Base-by-base conservation (phyloP, 2,888 invertebrate species). In the Deilephila elpenor region DNA sequence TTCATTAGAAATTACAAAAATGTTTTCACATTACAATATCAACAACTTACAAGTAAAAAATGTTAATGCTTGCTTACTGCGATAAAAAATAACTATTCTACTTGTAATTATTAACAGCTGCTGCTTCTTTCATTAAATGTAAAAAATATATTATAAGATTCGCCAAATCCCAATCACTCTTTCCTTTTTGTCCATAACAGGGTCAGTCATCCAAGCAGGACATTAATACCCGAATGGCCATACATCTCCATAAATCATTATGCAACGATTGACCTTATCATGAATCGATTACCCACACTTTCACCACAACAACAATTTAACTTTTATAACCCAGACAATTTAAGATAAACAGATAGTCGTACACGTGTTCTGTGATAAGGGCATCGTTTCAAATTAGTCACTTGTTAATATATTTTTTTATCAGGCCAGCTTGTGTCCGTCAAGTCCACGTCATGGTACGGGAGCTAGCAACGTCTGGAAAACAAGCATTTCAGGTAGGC, bases 321-420 rank as follows among this genome's bases (percentile, higher is more conserved):
- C 82, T 78, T 80, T 80, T 88, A 85, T 87, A 88, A 88, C 84
- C 86, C 86, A 81, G 87, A 84, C 88, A 88, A 88, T 90, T 91
- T 88, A 81, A 90, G 87, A 89, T 89, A 87, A 89, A 90, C 88
- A 86, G 84, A 86, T 88, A 85, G 90, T 89, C 88, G 79, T 80
- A 83, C 81, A 84, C 79, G 82, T 83, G 81, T 85, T 84, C 85
- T 83, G 86, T 89, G 87, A 90, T 90, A 88, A 84, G 56, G 82
- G 80, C 84, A 85, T 87, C 89, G 88, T 88, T 87, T 85, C 79
- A 82, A 88, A 85, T 82, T 83, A 84, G 85, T 81, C 86, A 80
- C 85, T 83, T 88, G 85, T 86, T 81, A 81, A 75, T 81, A 56
- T 64, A 74, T 83, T 85, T 88, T 84, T 87, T 85, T 82, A 77